Conservation (phyloP, 2,888 invertebrate species). For the Tenodera sinensis region DNA sequence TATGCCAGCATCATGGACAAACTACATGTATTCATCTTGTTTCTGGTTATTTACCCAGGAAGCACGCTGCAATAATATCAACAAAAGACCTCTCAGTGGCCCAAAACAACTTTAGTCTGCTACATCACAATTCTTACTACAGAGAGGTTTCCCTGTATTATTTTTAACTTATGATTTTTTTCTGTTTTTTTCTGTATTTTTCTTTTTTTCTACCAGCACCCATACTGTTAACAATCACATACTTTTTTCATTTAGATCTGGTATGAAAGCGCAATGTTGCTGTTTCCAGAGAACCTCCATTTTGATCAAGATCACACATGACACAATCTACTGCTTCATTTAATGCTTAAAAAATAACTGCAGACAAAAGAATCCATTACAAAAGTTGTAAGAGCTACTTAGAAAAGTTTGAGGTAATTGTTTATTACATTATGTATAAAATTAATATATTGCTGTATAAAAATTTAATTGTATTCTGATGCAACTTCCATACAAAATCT, state of each 20-base stretch:
- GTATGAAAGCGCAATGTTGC: not conserved
- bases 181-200: not conserved
- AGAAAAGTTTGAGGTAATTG: slow-evolving; percentile 12
- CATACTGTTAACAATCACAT: slow-evolving; percentile 31
- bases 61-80: slow-evolving; percentile 28
- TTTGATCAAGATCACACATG: slow-evolving; percentile 1
- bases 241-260: slow-evolving; percentile 20
- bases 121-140: slow-evolving; percentile 6
- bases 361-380: slow-evolving; percentile 6
- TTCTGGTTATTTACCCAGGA: slow-evolving; percentile 22
- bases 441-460: slow-evolving; percentile 14
- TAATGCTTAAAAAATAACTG: not conserved
- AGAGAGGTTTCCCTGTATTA: not conserved
- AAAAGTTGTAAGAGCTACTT: slow-evolving; percentile 7
- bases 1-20: not conserved
- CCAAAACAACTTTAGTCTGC: slow-evolving; percentile 4
- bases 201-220: slow-evolving; percentile 29
- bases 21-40: not conserved
- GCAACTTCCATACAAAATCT: not conserved
- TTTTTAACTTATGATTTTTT: slow-evolving; percentile 7
- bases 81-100: slow-evolving; percentile 19
- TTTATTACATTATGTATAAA: slow-evolving; percentile 9
- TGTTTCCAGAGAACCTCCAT: slow-evolving; percentile 20
- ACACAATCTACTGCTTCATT: not conserved
- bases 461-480: slow-evolving; percentile 6